These are phyloP conservation scores for Orchesellides sinensis DNA, from an alignment of 2,888 invertebrate species.

Conservation along the genomic window DNA sequence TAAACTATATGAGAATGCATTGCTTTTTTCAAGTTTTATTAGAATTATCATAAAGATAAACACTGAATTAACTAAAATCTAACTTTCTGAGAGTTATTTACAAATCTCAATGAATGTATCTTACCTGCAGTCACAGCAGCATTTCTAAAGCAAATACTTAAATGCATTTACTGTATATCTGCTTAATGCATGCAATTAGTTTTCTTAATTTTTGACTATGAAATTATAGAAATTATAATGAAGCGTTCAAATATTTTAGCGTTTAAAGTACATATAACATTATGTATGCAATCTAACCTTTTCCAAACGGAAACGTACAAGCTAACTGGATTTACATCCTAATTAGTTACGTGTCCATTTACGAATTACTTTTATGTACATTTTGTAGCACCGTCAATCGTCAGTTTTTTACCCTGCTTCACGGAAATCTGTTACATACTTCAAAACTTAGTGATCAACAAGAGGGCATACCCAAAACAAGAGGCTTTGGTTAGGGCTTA, in stretches of 20 bases:
- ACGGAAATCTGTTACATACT: slow-evolving; percentile 21
- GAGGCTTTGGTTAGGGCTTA: no score
- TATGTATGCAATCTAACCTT: no score
- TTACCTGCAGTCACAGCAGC: slow-evolving; percentile 28
- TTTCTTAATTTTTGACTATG: neutral
- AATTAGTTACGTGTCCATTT: neutral
- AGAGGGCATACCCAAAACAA: no score
- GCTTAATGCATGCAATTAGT: neutral
- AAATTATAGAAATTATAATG: slow-evolving; percentile 2
- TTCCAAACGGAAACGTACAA: no score
- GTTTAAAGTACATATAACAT: neutral
- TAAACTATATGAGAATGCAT: no score
- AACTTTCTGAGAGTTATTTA: no score
- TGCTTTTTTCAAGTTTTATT: no score
- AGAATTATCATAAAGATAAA: no score
- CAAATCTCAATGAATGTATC: neutral
- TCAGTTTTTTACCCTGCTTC: slow-evolving; percentile 55
- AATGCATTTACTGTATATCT: no score
- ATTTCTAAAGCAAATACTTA: neutral
- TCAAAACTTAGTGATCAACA: no score
- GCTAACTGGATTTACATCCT: no score
- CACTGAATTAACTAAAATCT: no score
- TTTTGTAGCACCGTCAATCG: slow-evolving; percentile 69
- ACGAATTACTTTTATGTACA: slow-evolving; percentile 62
- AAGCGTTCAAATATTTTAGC: neutral